Conservation (phyloP, 2,797 vertebrate species). For the Mormyrops attenuatus region DNA sequence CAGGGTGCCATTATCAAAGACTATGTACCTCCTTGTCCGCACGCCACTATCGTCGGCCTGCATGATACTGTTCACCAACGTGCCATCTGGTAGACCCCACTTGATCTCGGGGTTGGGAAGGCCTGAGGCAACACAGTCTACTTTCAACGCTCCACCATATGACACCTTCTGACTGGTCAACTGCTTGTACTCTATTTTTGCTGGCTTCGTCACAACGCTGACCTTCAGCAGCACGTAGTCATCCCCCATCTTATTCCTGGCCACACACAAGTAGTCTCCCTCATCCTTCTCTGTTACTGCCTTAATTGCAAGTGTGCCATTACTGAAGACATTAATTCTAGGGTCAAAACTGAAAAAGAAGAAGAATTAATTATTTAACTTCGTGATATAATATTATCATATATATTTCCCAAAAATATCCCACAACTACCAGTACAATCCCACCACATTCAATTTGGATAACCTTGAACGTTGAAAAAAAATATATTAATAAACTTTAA, state of each 20-base stretch:
- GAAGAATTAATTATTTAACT: not conserved
- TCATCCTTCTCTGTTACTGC: constrained; percentile 76
- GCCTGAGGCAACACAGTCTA: constrained; percentile 89
- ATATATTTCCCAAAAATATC: not conserved
- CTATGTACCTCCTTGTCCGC: constrained; percentile 71
- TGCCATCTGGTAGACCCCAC: constrained; percentile 86
- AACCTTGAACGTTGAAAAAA: not conserved
- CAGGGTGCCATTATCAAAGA: constrained; percentile 86
- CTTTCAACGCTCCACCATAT: constrained; percentile 72
- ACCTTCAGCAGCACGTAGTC: constrained; percentile 74
- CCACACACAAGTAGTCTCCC: constrained; percentile 84
- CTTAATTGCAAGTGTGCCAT: constrained; percentile 72
- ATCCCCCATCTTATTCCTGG: constrained; percentile 81
- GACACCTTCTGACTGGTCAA: constrained; percentile 68
- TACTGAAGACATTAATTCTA: constrained; percentile 73
- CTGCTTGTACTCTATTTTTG: constrained; percentile 78
- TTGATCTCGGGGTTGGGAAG: constrained; percentile 82
- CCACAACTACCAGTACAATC: not conserved
- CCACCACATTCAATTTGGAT: not conserved
- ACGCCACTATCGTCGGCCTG: constrained; percentile 57
- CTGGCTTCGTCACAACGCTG: constrained; percentile 73
- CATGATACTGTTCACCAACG: constrained; percentile 74
- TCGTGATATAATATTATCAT: not conserved
- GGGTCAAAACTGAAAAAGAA: constrained; percentile 66
- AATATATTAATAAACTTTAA: not conserved